Evolutionary conservation across 1,140 invertebrate species (phyloP).

Genomic region (Zelostemma sp.): DNA sequence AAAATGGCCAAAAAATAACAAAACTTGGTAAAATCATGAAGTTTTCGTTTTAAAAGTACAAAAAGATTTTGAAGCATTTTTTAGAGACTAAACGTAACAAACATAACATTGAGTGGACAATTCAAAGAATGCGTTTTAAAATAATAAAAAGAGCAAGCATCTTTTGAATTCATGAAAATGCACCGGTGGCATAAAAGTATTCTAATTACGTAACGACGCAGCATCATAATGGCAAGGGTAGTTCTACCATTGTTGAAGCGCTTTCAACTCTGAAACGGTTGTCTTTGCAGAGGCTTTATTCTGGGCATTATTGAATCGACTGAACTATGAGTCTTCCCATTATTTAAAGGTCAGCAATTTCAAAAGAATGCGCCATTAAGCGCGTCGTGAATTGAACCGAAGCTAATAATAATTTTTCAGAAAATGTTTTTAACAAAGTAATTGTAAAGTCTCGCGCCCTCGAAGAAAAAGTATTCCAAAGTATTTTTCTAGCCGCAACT

Average conservation of each 20-base stretch:
- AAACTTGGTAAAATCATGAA: no score
- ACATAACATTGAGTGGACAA: background rate
- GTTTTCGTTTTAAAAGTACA: no score
- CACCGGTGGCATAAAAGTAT: constrained; percentile 16
- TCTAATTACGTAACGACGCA: constrained; percentile 28
- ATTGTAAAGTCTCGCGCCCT: no score
- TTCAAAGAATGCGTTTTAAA: constrained; percentile 3
- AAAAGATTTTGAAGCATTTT: no score
- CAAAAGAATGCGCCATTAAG: constrained; percentile 11
- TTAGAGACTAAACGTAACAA: no score
- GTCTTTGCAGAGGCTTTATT: constrained; percentile 24
- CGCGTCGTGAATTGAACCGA: background rate
- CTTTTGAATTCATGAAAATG: constrained; percentile 18
- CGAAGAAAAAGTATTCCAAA: background rate
- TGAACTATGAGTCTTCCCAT: constrained; percentile 19
- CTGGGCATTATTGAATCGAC: constrained; percentile 21
- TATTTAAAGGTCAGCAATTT: constrained; percentile 27
- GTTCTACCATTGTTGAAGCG: constrained; percentile 15
- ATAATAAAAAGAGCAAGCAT: constrained; percentile 4
- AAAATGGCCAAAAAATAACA: no score
- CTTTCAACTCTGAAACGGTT: constrained; percentile 21
- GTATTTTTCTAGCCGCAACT: background rate
- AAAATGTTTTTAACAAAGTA: no score
- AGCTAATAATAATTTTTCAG: no score
- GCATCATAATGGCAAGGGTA: constrained; percentile 18